These are phyloP conservation scores for Sapayoa aenigma DNA, from an alignment of 2,113 vertebrate genomes.

Conservation along the genomic window DNA sequence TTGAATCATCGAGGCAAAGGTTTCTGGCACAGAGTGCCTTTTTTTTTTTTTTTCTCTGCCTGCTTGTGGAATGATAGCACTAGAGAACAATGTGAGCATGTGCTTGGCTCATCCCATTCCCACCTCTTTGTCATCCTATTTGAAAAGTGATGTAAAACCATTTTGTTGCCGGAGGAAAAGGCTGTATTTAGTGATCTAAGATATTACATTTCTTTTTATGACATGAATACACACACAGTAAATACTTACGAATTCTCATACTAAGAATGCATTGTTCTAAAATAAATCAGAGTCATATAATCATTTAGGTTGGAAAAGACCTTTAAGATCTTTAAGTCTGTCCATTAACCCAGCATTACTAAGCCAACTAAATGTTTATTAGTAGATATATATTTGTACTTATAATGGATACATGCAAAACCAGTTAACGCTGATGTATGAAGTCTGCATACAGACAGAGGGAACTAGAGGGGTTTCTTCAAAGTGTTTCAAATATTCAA, in stretches of 20 bases:
- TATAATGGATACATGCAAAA: not conserved
- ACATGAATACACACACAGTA: not conserved
- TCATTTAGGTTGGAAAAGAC: not conserved
- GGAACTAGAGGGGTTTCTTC: not conserved
- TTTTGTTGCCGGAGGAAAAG: not conserved
- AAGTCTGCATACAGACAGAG: not conserved
- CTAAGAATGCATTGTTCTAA: not conserved
- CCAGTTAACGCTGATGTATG: not conserved
- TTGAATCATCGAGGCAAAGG: not conserved
- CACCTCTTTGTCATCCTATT: not conserved
- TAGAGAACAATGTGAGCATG: not conserved
- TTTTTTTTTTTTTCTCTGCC: not conserved
- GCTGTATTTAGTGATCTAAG: not conserved
- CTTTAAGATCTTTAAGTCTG: not conserved
- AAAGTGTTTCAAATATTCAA: not conserved
- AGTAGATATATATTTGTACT: not conserved
- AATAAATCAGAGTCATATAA: not conserved
- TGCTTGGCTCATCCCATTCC: not conserved
- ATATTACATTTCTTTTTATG: not conserved
- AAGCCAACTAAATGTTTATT: not conserved
- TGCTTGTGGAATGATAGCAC: not conserved
- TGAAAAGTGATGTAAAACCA: not conserved
- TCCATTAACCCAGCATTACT: not conserved
- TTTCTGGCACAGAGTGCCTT: not conserved
- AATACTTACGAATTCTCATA: not conserved